Conservation (phyloP, 1,140 invertebrate species). For the Drosophila ambigua region DNA sequence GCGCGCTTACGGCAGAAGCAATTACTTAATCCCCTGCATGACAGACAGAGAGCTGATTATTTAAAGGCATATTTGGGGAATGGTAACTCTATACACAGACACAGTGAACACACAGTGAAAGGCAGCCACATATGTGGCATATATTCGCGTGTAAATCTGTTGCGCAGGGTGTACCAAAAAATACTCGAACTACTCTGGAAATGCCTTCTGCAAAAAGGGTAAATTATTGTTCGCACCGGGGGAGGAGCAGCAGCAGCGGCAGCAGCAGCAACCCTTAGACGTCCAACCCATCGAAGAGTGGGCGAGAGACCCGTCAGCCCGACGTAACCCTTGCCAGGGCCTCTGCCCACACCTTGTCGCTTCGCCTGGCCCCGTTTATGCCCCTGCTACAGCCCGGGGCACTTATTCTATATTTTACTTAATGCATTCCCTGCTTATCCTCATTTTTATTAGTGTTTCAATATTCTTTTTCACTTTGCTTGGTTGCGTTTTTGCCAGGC, state of each 20-base stretch:
- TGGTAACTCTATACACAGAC: too few species aligned
- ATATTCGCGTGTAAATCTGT: slow-evolving; percentile 24
- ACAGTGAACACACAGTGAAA: too few species aligned
- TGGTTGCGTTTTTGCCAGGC: slow-evolving; percentile 72
- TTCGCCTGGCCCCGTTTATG: neutral
- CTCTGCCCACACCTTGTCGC: slow-evolving; percentile 14
- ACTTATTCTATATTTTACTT: slow-evolving; percentile 82
- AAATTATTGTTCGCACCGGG: too few species aligned
- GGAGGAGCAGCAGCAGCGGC: too few species aligned
- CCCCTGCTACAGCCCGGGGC: slow-evolving; percentile 18
- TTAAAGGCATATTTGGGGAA: too few species aligned
- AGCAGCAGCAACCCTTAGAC: too few species aligned
- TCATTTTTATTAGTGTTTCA: slow-evolving; percentile 83
- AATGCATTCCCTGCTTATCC: slow-evolving; percentile 81
- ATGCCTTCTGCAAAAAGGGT: too few species aligned
- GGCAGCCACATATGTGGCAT: too few species aligned
- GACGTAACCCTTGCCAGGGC: neutral
- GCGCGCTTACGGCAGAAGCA: too few species aligned
- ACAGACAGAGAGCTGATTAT: too few species aligned
- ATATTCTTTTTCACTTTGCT: slow-evolving; percentile 82
- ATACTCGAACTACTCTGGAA: slow-evolving; percentile 3
- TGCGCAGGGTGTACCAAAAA: slow-evolving; percentile 43
- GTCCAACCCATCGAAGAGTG: too few species aligned
- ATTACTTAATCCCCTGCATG: too few species aligned
- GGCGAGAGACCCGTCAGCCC: neutral